phyloP scores from a whole-genome alignment of 2,113 vertebrate species.

The Leptobrachium ailaonicum region DNA sequence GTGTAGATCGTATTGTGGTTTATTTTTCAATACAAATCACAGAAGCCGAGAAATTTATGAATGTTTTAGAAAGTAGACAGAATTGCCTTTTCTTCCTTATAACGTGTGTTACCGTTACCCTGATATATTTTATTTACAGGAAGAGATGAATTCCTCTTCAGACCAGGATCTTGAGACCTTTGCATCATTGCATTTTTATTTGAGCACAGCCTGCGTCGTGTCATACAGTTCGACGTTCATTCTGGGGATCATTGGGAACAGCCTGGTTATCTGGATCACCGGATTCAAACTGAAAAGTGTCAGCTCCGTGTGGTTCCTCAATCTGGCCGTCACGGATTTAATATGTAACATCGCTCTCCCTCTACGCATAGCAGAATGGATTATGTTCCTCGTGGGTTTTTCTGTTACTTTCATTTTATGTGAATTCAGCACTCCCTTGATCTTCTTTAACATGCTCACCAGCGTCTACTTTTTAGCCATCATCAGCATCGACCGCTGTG shows the following conservation, averaged over 20 bases:
- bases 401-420: conserved; percentile 59
- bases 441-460: conserved; percentile 63
- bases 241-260: neutral
- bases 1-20: too few species aligned
- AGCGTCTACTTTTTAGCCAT: conserved; percentile 74
- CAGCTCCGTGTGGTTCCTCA: conserved; percentile 67
- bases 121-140: too few species aligned
- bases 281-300: conserved; percentile 66
- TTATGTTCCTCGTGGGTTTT: conserved; percentile 30
- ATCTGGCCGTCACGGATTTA: conserved; percentile 68
- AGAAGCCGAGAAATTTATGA: too few species aligned
- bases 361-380: conserved; percentile 44
- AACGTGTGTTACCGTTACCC: too few species aligned
- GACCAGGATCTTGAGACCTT: too few species aligned
- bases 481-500: conserved; percentile 88
- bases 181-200: too few species aligned
- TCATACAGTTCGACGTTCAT: neutral
- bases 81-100: too few species aligned
- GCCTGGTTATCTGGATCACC: conserved; percentile 67
- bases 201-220: neutral
- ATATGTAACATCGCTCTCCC: conserved; percentile 46
- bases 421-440: conserved; percentile 68
- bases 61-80: too few species aligned
- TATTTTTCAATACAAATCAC: too few species aligned
- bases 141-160: too few species aligned